phyloP scores from a whole-genome alignment of 2,797 vertebrate species.

The Allobates femoralis region DNA sequence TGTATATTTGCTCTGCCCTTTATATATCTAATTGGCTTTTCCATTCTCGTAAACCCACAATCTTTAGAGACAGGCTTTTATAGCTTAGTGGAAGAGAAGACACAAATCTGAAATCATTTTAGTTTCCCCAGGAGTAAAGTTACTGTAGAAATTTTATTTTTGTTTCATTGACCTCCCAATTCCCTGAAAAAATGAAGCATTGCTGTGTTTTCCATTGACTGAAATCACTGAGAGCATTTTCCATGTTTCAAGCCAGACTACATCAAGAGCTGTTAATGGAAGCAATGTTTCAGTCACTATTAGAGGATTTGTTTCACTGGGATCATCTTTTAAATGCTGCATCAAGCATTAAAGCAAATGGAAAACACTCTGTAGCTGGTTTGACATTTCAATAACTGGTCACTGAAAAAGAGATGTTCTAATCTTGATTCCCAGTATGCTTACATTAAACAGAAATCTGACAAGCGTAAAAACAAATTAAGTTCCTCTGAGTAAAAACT shows the following conservation, averaged over 20 bases:
- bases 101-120: conserved; percentile 54
- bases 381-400: conserved; percentile 70
- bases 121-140: conserved; percentile 52
- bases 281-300: conserved; percentile 58
- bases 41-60: conserved; percentile 29
- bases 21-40: conserved; percentile 54
- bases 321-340: conserved; percentile 59
- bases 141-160: conserved; percentile 53
- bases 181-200: conserved; percentile 30
- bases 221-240: conserved; percentile 48
- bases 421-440: conserved; percentile 68
- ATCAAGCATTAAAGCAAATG: conserved; percentile 56
- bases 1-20: conserved; percentile 24
- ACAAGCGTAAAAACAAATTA: conserved; percentile 70
- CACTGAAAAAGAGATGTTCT: conserved; percentile 67
- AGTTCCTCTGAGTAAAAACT: conserved; percentile 62
- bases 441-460: conserved; percentile 70
- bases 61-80: conserved; percentile 48
- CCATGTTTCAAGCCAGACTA: conserved; percentile 39
- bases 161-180: conserved; percentile 56
- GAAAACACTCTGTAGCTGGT: conserved; percentile 63
- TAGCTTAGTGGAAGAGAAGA: conserved; percentile 44
- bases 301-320: conserved; percentile 52
- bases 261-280: conserved; percentile 57
- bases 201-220: conserved; percentile 48